Evolutionary conservation across 2,888 invertebrate species (phyloP).

Genomic region (Diplolepis rosae): DNA sequence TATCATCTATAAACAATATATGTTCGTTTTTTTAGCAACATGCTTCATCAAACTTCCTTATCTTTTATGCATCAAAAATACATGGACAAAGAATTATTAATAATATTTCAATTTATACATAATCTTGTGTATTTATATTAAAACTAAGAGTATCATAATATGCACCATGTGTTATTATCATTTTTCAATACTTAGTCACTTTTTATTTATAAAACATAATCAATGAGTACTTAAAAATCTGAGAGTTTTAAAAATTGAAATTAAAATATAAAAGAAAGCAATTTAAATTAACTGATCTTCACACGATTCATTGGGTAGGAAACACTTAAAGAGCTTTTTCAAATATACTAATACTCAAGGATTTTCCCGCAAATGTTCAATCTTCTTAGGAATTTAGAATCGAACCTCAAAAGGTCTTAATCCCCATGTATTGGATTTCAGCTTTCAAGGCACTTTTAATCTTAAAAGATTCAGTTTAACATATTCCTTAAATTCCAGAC

Average conservation of each 20-base stretch:
- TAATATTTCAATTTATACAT: too few species aligned
- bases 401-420: not conserved
- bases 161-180: too few species aligned
- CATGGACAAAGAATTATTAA: too few species aligned
- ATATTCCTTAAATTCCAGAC: not conserved
- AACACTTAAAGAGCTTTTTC: not conserved
- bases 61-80: not conserved
- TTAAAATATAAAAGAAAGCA: too few species aligned
- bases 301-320: not conserved
- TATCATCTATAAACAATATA: not conserved
- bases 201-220: too few species aligned
- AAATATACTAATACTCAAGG: not conserved
- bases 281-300: too few species aligned
- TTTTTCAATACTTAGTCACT: too few species aligned
- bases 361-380: not conserved
- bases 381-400: not conserved
- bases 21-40: not conserved
- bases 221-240: too few species aligned
- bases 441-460: not conserved
- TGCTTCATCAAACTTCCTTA: too few species aligned
- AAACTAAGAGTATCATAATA: too few species aligned
- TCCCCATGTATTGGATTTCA: not conserved
- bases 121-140: too few species aligned
- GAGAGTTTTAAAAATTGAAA: too few species aligned
- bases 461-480: not conserved